Conservation (phyloP, 2,113 vertebrate species). For the Eulacestoma nigropectus region DNA sequence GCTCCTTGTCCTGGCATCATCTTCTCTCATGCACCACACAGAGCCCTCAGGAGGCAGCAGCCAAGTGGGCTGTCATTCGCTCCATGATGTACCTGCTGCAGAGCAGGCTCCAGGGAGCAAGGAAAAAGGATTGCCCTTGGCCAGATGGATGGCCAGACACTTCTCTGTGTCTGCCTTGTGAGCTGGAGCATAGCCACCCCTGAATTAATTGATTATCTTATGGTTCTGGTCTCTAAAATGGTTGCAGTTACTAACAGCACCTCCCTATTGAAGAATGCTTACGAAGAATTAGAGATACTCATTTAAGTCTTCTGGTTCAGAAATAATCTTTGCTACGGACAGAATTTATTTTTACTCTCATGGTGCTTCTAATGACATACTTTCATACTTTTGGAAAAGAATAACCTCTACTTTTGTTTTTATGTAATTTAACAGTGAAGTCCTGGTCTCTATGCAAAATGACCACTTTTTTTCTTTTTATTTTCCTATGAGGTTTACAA, state of each 20-base stretch:
- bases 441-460: neutral
- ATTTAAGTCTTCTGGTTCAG: neutral
- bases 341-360: neutral
- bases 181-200: neutral
- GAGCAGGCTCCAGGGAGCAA: neutral
- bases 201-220: neutral
- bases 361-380: neutral
- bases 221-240: neutral
- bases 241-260: neutral
- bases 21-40: neutral
- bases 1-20: neutral
- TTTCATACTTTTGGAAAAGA: neutral
- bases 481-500: neutral
- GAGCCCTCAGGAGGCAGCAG: neutral
- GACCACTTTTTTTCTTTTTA: neutral
- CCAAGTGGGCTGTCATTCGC: neutral
- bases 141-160: neutral
- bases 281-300: neutral
- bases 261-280: neutral
- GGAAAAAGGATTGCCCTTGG: neutral
- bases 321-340: neutral
- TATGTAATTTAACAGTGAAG: neutral
- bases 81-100: neutral
- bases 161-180: neutral
- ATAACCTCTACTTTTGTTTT: neutral